phyloP scores from a whole-genome alignment of 2,113 vertebrate species.

The Sphaerodactylus townsendi region DNA sequence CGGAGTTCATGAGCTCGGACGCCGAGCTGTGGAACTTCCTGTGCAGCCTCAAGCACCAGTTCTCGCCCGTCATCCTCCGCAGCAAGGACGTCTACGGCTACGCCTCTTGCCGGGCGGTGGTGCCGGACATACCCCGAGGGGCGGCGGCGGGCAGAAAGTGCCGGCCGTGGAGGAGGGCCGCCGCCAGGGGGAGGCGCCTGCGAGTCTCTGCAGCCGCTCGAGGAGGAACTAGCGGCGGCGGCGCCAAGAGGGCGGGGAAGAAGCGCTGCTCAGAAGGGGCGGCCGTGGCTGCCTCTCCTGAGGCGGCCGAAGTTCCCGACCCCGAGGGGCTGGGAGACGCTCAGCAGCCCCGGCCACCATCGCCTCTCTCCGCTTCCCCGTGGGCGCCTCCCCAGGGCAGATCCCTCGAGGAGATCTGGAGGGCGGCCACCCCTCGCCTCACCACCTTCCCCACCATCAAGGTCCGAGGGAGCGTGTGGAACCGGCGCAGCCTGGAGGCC shows the following conservation, averaged over 20 bases:
- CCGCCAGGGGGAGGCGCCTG: constrained; percentile 52
- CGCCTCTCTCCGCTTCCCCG: neutral
- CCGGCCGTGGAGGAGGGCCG: constrained; percentile 12
- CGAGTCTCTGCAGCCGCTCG: neutral
- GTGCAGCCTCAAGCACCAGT: constrained; percentile 81
- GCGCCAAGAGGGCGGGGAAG: neutral
- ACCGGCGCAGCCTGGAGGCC: constrained; percentile 70
- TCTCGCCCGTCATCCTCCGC: constrained; percentile 81
- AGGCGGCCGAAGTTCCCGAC: neutral
- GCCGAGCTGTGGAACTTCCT: constrained; percentile 83
- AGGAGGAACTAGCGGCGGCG: neutral
- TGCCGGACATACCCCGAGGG: constrained; percentile 65
- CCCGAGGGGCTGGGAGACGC: constrained; percentile 13
- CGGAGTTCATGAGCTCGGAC: constrained; percentile 82
- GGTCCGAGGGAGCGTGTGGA: constrained; percentile 74
- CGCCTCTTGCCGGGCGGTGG: constrained; percentile 76
- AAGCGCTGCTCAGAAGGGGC: neutral
- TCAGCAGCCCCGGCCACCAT: neutral
- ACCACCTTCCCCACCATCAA: constrained; percentile 73
- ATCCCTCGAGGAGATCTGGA: constrained; percentile 76
- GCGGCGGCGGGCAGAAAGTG: constrained; percentile 30
- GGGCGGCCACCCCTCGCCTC: constrained; percentile 70
- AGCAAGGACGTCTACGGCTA: constrained; percentile 82
- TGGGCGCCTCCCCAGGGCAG: constrained; percentile 55
- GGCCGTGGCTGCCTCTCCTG: neutral